Conservation (phyloP, 2,888 invertebrate species). For the Digitonthophagus gazella region DNA sequence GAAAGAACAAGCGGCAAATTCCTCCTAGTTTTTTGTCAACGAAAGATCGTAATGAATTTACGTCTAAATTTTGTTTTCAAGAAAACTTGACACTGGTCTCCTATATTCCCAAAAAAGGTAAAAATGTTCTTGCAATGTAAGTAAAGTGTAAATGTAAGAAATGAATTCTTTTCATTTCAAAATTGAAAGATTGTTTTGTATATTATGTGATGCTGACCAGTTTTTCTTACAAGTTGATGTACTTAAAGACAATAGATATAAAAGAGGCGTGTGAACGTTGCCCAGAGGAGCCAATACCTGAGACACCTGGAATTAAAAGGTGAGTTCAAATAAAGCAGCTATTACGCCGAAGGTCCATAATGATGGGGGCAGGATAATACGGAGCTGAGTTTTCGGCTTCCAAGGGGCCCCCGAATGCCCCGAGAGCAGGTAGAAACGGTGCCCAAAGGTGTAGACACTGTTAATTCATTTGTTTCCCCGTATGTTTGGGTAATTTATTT, state of each 20-base stretch:
- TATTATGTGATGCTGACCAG: neutral
- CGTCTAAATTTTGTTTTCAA: too few species aligned
- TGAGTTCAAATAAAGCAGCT: conserved; percentile 36
- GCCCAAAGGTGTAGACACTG: conserved; percentile 21
- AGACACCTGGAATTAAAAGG: conserved; percentile 34
- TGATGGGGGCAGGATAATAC: conserved; percentile 35
- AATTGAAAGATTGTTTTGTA: too few species aligned
- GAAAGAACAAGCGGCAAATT: too few species aligned
- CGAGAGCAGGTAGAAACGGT: conserved; percentile 21
- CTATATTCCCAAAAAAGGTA: too few species aligned
- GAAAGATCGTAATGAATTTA: too few species aligned
- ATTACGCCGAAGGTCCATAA: conserved; percentile 35
- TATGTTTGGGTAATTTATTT: conserved; percentile 24
- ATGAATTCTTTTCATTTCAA: too few species aligned
- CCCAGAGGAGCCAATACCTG: conserved; percentile 18
- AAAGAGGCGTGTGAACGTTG: conserved; percentile 33
- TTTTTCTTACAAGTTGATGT: conserved; percentile 20
- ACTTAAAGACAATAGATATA: conserved; percentile 31
- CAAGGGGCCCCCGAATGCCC: conserved; percentile 5
- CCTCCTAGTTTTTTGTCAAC: too few species aligned
- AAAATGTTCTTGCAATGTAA: too few species aligned
- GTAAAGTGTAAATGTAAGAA: too few species aligned
- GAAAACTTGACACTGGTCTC: too few species aligned
- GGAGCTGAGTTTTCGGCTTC: conserved; percentile 21
- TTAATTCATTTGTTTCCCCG: conserved; percentile 29